These are phyloP conservation scores for Argyra leucocephala DNA, from an alignment of 2,888 invertebrate species.

Conservation along the genomic window DNA sequence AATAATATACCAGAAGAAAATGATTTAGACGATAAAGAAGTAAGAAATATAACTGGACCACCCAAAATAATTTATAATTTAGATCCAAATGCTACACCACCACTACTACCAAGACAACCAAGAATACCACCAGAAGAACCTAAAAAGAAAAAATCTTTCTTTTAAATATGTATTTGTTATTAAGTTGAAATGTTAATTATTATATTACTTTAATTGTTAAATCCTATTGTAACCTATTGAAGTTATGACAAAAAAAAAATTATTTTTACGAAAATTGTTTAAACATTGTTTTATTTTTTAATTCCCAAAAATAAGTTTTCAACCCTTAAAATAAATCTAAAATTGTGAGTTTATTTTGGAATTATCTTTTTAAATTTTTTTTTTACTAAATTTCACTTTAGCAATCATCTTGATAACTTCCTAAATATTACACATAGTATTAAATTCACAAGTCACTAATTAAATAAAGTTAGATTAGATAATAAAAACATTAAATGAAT, in stretches of 20 bases:
- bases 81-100: conserved; percentile 27
- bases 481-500: too few relatives aligned
- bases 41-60: conserved; percentile 24
- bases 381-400: too few relatives aligned
- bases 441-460: too few relatives aligned
- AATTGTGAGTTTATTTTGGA: too few relatives aligned
- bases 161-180: conserved; percentile 8
- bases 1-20: conserved; percentile 27
- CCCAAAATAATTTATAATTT: not conserved
- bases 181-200: conserved; percentile 12
- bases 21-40: conserved; percentile 37
- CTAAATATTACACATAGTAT: too few relatives aligned
- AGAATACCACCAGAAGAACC: conserved; percentile 22
- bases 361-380: too few relatives aligned
- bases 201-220: not conserved
- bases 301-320: too few relatives aligned
- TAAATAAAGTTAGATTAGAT: too few relatives aligned
- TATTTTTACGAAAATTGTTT: too few relatives aligned
- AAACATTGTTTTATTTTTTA: too few relatives aligned
- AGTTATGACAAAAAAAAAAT: not conserved
- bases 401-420: too few relatives aligned
- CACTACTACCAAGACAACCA: conserved; percentile 30
- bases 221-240: conserved; percentile 6
- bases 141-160: conserved; percentile 33
- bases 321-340: too few relatives aligned